Evolutionary conservation across 2,113 vertebrate species (phyloP).

Genomic region (Turnix velox): DNA sequence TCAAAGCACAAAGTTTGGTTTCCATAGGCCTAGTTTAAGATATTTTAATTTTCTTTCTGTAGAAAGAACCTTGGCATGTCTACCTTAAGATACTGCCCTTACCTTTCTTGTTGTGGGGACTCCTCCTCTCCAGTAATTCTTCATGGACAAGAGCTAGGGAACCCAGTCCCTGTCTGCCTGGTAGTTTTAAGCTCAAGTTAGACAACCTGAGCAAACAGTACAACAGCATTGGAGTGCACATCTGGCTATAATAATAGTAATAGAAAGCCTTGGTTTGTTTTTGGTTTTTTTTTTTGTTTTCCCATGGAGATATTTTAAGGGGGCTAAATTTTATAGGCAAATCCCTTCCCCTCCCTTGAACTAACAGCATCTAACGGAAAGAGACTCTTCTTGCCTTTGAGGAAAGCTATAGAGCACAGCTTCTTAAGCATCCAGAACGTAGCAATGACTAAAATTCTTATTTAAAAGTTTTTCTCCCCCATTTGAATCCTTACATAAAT

Average conservation of each 20-base stretch:
- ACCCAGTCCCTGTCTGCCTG: neutral
- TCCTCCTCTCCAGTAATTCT: neutral
- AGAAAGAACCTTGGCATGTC: neutral
- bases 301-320: neutral
- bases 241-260: neutral
- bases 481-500: neutral
- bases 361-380: accelerated
- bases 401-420: neutral
- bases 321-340: neutral
- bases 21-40: neutral
- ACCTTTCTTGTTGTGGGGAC: neutral
- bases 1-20: neutral
- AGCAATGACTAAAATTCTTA: neutral
- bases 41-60: neutral
- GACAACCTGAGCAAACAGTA: neutral
- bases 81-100: neutral
- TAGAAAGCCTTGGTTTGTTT: neutral
- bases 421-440: neutral
- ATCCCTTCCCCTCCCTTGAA: neutral
- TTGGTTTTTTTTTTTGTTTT: no score
- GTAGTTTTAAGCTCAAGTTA: neutral
- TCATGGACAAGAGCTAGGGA: neutral
- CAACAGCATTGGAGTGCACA: neutral
- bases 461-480: neutral
- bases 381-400: neutral